Conservation (phyloP, 2,113 vertebrate genomes). For the Melierax canorus region DNA sequence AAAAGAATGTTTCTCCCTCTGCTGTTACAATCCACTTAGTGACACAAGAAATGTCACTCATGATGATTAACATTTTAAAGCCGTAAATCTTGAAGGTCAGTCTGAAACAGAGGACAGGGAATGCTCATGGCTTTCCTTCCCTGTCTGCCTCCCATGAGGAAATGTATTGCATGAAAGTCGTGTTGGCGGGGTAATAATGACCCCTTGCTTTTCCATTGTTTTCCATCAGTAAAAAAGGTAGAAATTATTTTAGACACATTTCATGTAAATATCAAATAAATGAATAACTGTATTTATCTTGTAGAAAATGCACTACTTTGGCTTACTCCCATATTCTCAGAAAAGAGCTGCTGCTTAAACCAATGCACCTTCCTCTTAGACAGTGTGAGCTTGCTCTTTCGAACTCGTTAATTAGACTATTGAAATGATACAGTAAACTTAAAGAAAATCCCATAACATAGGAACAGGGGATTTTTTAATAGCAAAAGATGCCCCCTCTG, state of each 20-base stretch:
- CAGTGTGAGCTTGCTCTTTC: conserved; percentile 6
- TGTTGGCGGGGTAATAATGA: not conserved
- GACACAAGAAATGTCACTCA: conserved; percentile 14
- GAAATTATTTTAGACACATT: not conserved
- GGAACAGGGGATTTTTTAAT: conserved; percentile 9
- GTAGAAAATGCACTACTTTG: conserved; percentile 2
- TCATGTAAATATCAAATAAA: not conserved
- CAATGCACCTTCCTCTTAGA: not conserved
- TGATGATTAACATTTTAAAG: conserved; percentile 41
- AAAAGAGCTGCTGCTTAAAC: conserved; percentile 35
- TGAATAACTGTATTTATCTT: not conserved
- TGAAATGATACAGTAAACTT: conserved; percentile 24
- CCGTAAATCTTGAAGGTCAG: conserved; percentile 31
- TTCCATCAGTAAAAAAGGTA: not conserved
- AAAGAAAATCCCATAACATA: not conserved
- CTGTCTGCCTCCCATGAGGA: not conserved
- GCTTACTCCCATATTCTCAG: not conserved
- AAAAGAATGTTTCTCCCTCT: not conserved
- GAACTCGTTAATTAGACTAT: conserved; percentile 51
- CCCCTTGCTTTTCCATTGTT: not conserved
- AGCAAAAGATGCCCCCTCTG: conserved; percentile 30
- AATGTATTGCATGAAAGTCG: not conserved
- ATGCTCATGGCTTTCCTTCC: not conserved
- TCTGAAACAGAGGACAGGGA: not conserved
- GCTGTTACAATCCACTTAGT: not conserved